Conservation (phyloP, 2,888 invertebrate genomes). For the Plebejus anna region DNA sequence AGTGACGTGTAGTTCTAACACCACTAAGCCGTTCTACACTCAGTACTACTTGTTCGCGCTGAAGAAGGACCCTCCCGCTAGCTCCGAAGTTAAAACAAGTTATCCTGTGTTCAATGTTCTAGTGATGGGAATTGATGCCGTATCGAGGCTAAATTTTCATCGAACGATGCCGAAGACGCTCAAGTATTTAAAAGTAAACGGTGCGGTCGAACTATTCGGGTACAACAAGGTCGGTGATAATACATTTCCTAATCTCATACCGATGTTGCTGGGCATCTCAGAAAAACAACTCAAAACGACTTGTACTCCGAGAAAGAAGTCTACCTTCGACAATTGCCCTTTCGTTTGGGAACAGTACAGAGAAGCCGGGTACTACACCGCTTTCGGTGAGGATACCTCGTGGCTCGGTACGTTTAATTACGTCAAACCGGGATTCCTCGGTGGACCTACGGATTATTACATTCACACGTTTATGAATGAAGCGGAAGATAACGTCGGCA, state of each 20-base stretch:
- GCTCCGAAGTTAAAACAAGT: constrained; percentile 34
- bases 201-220: constrained; percentile 88
- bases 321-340: constrained; percentile 84
- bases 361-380: constrained; percentile 84
- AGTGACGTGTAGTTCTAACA: constrained; percentile 77
- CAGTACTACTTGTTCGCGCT: constrained; percentile 84
- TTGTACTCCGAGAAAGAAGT: constrained; percentile 77
- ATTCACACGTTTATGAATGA: constrained; percentile 84
- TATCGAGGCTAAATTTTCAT: constrained; percentile 90
- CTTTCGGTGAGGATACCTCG: constrained; percentile 88
- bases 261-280: constrained; percentile 85
- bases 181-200: constrained; percentile 75
- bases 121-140: constrained; percentile 89
- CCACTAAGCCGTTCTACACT: constrained; percentile 67
- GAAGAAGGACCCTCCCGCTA: constrained; percentile 44
- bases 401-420: constrained; percentile 87
- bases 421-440: constrained; percentile 83
- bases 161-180: constrained; percentile 88
- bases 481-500: constrained; percentile 78
- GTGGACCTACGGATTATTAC: constrained; percentile 89
- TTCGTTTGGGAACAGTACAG: constrained; percentile 91
- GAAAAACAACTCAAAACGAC: constrained; percentile 77
- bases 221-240: constrained; percentile 96
- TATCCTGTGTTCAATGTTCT: constrained; percentile 80
- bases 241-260: constrained; percentile 92